phyloP scores from a whole-genome alignment of 30 jellyfish, hydroid and myxozoan species.

The Hydra vulgaris region DNA sequence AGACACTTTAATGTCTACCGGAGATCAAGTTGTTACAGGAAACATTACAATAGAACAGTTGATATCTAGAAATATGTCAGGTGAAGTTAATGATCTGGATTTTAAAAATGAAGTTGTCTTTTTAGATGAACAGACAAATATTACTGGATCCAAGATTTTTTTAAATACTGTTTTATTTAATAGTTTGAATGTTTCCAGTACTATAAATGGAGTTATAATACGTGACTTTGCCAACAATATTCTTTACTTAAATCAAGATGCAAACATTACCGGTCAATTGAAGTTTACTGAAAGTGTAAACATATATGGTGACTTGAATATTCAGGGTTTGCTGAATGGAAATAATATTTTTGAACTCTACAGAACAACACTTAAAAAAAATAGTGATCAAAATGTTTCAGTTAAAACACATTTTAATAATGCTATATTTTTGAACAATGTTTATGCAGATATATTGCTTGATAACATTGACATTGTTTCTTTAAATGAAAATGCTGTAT shows the following conservation, averaged over 20 bases:
- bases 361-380: conserved; percentile 29
- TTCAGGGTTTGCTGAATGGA: conserved; percentile 37
- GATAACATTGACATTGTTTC: background rate
- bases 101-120: conserved; percentile 13
- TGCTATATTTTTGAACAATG: conserved; percentile 5
- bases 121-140: conserved; percentile 1
- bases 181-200: conserved; percentile 4
- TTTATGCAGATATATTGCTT: background rate
- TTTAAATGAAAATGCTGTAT: conserved; percentile 4
- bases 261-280: conserved; percentile 36
- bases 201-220: conserved; percentile 41
- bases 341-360: conserved; percentile 37
- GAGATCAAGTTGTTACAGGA: conserved; percentile 40
- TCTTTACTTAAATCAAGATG: conserved; percentile 32
- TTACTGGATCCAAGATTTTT: conserved; percentile 11
- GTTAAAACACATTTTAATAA: conserved; percentile 17
- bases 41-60: conserved; percentile 2
- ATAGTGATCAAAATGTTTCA: conserved; percentile 49
- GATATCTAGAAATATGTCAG: background rate
- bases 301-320: conserved; percentile 26
- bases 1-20: conserved; percentile 32
- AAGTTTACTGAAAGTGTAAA: conserved; percentile 13
- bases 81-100: conserved; percentile 1
- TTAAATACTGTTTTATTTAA: conserved; percentile 3
- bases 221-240: conserved; percentile 24